These are phyloP conservation scores for Chydorus sphaericus DNA, from an alignment of 2,888 invertebrate genomes.

Conservation along the genomic window DNA sequence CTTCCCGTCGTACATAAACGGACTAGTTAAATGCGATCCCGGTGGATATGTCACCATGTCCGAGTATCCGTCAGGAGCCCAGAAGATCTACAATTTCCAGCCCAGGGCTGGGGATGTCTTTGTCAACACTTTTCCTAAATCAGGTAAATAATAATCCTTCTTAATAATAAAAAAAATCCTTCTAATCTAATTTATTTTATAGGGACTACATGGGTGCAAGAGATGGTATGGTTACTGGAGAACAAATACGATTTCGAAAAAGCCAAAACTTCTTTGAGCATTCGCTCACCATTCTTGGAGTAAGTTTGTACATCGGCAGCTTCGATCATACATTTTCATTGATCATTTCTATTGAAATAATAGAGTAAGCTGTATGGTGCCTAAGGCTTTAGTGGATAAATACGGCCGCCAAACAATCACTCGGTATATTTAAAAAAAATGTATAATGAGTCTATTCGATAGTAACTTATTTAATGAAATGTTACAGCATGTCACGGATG, in stretches of 20 bases:
- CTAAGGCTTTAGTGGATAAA: neutral
- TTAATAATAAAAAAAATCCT: neutral
- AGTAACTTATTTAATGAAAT: neutral
- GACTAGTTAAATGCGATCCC: neutral
- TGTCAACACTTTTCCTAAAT: constrained; percentile 2
- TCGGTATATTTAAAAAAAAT: neutral
- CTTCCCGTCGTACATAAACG: constrained; percentile 3
- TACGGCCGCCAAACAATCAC: neutral
- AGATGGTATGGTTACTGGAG: constrained; percentile 1
- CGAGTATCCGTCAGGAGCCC: neutral
- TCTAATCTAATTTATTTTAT: neutral
- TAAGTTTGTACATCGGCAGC: neutral
- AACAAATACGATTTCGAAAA: constrained; percentile 9
- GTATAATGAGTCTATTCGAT: neutral
- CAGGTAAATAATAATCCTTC: neutral
- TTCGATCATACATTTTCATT: neutral
- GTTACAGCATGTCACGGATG: too few species aligned
- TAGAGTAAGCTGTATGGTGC: neutral
- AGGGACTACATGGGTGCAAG: neutral
- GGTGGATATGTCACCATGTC: constrained; percentile 8
- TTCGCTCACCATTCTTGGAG: constrained; percentile 7
- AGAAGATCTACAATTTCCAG: constrained; percentile 3
- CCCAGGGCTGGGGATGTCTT: constrained; percentile 3
- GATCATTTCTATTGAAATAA: neutral
- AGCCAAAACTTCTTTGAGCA: neutral